Evolutionary conservation across 2,113 vertebrate species (phyloP).

Genomic region (Columbina picui): DNA sequence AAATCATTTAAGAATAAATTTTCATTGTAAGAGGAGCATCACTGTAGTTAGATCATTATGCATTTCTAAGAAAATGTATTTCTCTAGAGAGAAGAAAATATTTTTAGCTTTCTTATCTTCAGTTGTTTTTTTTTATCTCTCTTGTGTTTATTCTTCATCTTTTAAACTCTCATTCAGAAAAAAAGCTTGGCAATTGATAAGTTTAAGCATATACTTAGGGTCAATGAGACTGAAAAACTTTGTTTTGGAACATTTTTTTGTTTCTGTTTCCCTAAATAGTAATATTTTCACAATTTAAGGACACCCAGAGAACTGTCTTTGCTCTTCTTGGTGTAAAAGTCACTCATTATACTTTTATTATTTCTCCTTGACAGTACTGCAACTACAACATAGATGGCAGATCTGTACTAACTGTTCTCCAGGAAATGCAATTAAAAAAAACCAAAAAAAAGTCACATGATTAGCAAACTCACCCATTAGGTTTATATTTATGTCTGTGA

Average conservation of each 20-base stretch:
- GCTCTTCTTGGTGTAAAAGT: not conserved
- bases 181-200: not conserved
- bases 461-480: not conserved
- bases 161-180: constrained; percentile 9
- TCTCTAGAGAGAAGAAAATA: not conserved
- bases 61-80: constrained; percentile 53
- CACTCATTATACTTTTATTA: not conserved
- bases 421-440: not conserved
- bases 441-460: not conserved
- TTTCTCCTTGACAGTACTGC: not conserved
- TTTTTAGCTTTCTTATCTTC: constrained; percentile 32
- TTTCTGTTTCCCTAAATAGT: not conserved
- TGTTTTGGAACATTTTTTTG: not conserved
- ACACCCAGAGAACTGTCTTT: not conserved
- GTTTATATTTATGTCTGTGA: not conserved
- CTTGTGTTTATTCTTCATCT: not conserved
- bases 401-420: not conserved
- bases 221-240: not conserved
- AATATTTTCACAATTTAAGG: not conserved
- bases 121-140: not conserved
- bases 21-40: constrained; percentile 49
- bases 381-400: not conserved
- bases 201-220: not conserved
- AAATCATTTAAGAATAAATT: constrained; percentile 79
- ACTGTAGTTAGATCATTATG: constrained; percentile 48